Conservation (phyloP, 2,888 invertebrate genomes). For the Tribolium freemani region DNA sequence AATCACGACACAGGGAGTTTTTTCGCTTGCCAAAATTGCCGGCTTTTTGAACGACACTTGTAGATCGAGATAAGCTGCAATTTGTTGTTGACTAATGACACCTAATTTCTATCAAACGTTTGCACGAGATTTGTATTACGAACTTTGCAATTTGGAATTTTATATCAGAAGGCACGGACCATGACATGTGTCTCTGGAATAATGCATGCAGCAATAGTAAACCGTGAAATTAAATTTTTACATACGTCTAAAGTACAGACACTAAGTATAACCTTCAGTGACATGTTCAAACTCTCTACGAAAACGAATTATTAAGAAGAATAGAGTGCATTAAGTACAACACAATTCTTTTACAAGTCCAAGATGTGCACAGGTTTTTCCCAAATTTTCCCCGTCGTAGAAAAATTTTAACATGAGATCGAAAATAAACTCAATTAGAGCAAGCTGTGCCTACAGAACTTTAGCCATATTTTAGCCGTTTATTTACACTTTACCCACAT, state of each 20-base stretch:
- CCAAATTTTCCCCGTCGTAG: too few species aligned
- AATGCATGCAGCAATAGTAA: background rate
- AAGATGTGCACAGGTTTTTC: too few species aligned
- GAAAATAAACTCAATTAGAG: too few species aligned
- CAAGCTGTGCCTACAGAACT: too few species aligned
- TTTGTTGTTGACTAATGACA: background rate
- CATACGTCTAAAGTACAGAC: background rate
- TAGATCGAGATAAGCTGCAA: background rate
- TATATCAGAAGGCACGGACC: background rate
- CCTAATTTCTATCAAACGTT: background rate
- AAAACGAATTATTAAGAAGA: too few species aligned
- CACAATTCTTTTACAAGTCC: too few species aligned
- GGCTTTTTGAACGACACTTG: slow-evolving; percentile 20
- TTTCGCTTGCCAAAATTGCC: slow-evolving; percentile 18
- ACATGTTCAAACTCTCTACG: too few species aligned
- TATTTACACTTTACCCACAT: too few species aligned
- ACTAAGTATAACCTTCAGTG: too few species aligned
- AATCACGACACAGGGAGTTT: slow-evolving; percentile 28
- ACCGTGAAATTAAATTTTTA: background rate
- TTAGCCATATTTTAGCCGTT: too few species aligned
- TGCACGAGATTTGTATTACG: background rate
- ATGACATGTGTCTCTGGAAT: background rate
- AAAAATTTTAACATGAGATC: too few species aligned
- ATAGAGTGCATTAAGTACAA: too few species aligned
- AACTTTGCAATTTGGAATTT: background rate